Evolutionary conservation across 2,888 invertebrate species (phyloP).

Genomic region (Hofmannophila pseudospretella): DNA sequence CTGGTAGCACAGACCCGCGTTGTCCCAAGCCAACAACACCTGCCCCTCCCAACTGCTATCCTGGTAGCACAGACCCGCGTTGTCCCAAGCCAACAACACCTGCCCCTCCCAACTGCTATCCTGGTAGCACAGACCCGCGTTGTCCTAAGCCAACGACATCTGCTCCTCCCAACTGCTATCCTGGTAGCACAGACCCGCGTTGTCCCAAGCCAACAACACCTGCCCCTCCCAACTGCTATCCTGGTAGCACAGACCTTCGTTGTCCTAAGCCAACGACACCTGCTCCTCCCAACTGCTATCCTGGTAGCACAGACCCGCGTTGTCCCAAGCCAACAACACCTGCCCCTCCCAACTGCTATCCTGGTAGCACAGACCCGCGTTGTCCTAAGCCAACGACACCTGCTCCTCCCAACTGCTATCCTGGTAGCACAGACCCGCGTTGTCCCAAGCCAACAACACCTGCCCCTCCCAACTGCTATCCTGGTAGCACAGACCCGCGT

Average conservation of each 20-base stretch:
- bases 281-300: conserved; percentile 26
- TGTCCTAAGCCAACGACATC: conserved; percentile 26
- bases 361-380: conserved; percentile 33
- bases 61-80: conserved; percentile 31
- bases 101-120: conserved; percentile 23
- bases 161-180: conserved; percentile 16
- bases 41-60: conserved; percentile 15
- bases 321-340: conserved; percentile 33
- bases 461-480: conserved; percentile 22
- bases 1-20: conserved; percentile 33
- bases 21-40: conserved; percentile 19
- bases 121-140: conserved; percentile 16
- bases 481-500: conserved; percentile 41
- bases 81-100: conserved; percentile 13
- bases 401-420: conserved; percentile 23
- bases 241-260: conserved; percentile 36
- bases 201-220: conserved; percentile 25
- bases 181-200: conserved; percentile 25
- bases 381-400: conserved; percentile 27
- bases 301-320: conserved; percentile 26
- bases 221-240: conserved; percentile 31
- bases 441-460: conserved; percentile 23
- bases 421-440: conserved; percentile 26
- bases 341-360: conserved; percentile 23
- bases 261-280: conserved; percentile 21